These are phyloP conservation scores for Armadillidium nasatum DNA, from an alignment of 1,140 invertebrate genomes.

Conservation along the genomic window DNA sequence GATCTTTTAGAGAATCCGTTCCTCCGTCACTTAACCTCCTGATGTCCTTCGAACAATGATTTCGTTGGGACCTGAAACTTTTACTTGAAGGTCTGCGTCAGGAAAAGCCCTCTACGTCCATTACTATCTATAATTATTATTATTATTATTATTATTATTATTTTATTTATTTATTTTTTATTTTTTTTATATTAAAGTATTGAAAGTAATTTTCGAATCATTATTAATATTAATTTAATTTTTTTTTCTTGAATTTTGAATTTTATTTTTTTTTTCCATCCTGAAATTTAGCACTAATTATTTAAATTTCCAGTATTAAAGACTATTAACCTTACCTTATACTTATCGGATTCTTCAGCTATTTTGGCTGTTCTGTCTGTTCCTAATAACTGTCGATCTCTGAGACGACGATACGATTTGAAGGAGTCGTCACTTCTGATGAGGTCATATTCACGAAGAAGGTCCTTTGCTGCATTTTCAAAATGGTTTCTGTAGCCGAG, in stretches of 20 bases:
- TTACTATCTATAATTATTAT: constrained; percentile 13
- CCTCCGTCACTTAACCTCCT: constrained; percentile 21
- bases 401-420: neutral
- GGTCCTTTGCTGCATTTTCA: neutral
- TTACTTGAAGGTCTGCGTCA: constrained; percentile 24
- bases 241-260: no score
- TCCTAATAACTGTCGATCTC: neutral
- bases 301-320: neutral
- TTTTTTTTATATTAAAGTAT: no score
- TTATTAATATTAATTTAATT: no score
- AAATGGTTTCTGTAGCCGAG: neutral
- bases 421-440: neutral
- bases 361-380: neutral
- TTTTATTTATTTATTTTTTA: neutral
- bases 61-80: constrained; percentile 25
- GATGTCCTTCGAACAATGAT: constrained; percentile 24
- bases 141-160: neutral
- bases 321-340: neutral
- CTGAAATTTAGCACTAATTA: neutral
- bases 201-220: no score
- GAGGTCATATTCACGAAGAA: neutral
- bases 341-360: neutral
- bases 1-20: neutral
- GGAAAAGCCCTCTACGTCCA: constrained; percentile 31
- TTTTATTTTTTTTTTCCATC: no score